Evolutionary conservation across 2,113 vertebrate genomes (phyloP), one percentile per base, ranked within the genome.

Genomic region (Haliaeetus leucogaster): DNA sequence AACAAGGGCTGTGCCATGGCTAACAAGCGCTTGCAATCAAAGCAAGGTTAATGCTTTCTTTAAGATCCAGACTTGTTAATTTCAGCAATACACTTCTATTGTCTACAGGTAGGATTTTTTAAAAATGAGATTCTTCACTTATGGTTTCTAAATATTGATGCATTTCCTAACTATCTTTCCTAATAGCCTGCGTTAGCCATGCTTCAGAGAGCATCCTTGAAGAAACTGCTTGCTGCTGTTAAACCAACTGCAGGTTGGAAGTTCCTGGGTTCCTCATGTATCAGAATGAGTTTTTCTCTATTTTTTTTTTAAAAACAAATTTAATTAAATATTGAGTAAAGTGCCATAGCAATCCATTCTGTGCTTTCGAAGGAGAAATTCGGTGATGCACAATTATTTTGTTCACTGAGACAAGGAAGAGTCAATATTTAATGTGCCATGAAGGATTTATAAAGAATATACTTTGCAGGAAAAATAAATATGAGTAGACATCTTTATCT

Each of bases 361-460:
- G 47, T 16, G 79, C 83, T 93, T 96, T 78, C 25, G 0, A 91
- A 82, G 90, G 70, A 95, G 93, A 50, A 89, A 70, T 59, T 68
- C 1, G 0, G 72, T 32, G 82, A 90, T 72, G 95, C 86, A 84
- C 91, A 91, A 86, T 88, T 90, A 90, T 95, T 97, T 95, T 86
- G 71, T 45, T 93, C 55, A 10, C 63, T 4, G 63, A 80, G 89
- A 95, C 87, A 95, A 92, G 91, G 56, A 84, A 90, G 79, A 95
- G 93, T 95, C 93, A 95, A 95, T 96, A 95, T 97, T 97, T 97
- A 97, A 97, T 93, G 86, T 50, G 86, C 84, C 82, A 89, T 90
- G 95, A 96, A 94, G 92, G 95, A 96, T 95, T 96, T 95, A 95
- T 92, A 94, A 92, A 80, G 92, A 91, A 89, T 91, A 30, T 59